Conservation (phyloP, 2,797 vertebrate genomes). For the Rhabdophis nuchalis region DNA sequence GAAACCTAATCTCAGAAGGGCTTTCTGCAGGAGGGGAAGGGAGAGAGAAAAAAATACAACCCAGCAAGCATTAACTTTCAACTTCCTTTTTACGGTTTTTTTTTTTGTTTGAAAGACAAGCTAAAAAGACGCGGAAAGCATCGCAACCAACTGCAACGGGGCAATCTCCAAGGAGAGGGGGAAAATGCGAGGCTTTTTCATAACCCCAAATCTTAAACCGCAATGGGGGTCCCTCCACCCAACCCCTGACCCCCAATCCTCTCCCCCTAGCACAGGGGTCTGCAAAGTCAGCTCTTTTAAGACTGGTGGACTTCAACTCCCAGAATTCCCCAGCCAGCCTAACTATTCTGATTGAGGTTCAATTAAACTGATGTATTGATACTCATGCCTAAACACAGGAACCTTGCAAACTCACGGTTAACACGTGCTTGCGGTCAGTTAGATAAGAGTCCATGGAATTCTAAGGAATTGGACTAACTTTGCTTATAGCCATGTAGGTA, state of each 20-base stretch:
- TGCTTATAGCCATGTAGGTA: background rate
- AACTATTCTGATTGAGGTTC: background rate
- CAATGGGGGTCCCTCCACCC: slow-evolving; percentile 47
- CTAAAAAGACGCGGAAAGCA: slow-evolving; percentile 44
- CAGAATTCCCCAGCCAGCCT: too few relatives aligned
- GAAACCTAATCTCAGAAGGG: background rate
- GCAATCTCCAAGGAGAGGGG: slow-evolving; percentile 65
- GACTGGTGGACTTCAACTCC: too few relatives aligned
- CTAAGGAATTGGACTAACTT: background rate
- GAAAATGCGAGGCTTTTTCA: background rate
- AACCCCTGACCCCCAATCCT: background rate
- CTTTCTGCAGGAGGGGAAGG: background rate
- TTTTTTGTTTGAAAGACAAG: background rate
- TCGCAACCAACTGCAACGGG: slow-evolving; percentile 58
- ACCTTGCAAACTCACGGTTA: background rate
- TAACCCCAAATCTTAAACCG: slow-evolving; percentile 52
- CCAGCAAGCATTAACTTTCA: background rate
- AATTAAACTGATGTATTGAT: background rate
- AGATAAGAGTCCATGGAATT: background rate
- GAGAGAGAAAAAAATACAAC: too few relatives aligned
- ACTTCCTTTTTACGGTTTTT: background rate
- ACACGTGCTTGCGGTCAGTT: background rate
- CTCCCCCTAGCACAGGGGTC: background rate
- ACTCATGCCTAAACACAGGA: background rate
- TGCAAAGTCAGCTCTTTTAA: too few relatives aligned